Evolutionary conservation across 2,113 vertebrate genomes (phyloP).

Genomic region (Centropus bengalensis): DNA sequence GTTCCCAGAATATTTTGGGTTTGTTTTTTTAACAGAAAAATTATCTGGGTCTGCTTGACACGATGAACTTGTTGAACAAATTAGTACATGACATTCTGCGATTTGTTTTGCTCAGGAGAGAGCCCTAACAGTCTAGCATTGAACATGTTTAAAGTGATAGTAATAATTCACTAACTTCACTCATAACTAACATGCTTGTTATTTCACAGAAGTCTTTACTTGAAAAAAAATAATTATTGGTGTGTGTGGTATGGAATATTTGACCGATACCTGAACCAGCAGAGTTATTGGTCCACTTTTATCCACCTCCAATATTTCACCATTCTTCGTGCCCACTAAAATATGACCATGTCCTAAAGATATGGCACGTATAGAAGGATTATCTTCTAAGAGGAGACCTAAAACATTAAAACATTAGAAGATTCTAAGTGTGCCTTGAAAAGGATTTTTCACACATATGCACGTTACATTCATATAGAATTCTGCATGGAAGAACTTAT

Average conservation of each 20-base stretch:
- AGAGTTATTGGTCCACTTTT: conserved; percentile 96
- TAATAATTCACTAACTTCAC: neutral
- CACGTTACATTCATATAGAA: neutral
- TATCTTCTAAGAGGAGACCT: conserved; percentile 98
- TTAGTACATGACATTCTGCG: neutral
- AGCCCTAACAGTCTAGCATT: neutral
- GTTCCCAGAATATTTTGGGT: neutral
- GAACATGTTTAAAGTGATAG: neutral
- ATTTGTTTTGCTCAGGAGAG: neutral
- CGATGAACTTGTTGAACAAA: neutral
- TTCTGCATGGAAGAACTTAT: neutral
- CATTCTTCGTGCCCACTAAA: conserved; percentile 97
- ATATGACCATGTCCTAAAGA: conserved; percentile 97
- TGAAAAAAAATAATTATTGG: neutral
- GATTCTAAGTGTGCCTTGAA: neutral
- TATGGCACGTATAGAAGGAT: conserved; percentile 99
- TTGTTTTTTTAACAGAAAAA: neutral
- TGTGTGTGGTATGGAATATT: neutral
- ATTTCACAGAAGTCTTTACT: neutral
- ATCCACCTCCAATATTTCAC: conserved; percentile 97
- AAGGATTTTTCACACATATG: neutral
- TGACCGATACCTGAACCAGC: conserved; percentile 79
- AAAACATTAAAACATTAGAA: conserved; percentile 35
- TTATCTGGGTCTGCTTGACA: neutral
- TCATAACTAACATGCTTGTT: neutral